A percentile compares a stretch with the other conserved stretches of the same genome.
Evolutionary conservation across 2,113 vertebrate species (phyloP).

Genomic region (Australoheros scitulus): DNA sequence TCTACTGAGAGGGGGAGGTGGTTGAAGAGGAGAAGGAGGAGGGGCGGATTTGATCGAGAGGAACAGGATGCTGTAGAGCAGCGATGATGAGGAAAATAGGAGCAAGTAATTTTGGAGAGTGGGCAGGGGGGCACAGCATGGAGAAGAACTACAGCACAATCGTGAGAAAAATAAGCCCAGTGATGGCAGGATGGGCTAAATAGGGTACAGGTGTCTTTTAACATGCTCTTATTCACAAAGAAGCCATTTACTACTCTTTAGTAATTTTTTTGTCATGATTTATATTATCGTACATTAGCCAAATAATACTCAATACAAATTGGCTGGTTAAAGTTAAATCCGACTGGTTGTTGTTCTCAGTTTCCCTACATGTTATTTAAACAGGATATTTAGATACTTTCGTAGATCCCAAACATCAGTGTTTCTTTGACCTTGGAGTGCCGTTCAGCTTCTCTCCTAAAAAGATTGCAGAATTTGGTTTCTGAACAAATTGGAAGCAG

Average conservation of each 20-base stretch:
- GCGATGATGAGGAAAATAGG: neutral
- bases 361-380: neutral
- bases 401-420: too few relatives aligned
- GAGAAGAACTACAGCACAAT: neutral
- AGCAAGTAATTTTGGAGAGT: constrained; percentile 14
- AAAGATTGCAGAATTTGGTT: neutral
- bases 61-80: constrained; percentile 26
- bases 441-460: neutral
- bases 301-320: neutral
- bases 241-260: neutral
- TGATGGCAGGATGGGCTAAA: neutral
- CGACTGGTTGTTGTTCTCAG: neutral
- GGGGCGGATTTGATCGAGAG: constrained; percentile 26
- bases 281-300: neutral
- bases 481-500: neutral
- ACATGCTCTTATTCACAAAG: neutral
- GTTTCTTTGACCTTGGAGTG: neutral
- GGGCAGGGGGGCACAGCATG: neutral
- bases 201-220: neutral
- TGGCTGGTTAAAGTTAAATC: too few relatives aligned
- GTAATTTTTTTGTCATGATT: neutral
- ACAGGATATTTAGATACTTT: neutral
- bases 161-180: neutral
- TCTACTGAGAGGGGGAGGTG: constrained; percentile 25
- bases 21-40: neutral